Evolutionary conservation across 2,888 invertebrate genomes (phyloP).

Genomic region (Yponomeuta evonymella): DNA sequence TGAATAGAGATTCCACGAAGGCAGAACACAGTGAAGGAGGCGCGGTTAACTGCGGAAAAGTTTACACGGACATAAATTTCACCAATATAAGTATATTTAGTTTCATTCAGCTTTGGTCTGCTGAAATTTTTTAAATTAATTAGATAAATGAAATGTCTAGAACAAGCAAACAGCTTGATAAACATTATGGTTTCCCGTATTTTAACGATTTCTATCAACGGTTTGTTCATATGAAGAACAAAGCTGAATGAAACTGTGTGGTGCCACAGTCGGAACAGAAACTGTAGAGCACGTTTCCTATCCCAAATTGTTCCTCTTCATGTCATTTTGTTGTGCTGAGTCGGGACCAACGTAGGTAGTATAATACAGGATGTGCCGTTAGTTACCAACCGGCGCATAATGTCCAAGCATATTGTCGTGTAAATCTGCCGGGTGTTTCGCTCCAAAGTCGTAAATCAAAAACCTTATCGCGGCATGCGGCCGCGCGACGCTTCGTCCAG

Average conservation of each 20-base stretch:
- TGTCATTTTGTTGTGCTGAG: background rate
- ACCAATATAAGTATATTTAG: no score
- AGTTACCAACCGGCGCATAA: constrained; percentile 15
- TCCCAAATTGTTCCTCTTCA: background rate
- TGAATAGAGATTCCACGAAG: constrained; percentile 19
- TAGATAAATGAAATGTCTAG: no score
- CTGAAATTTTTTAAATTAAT: no score
- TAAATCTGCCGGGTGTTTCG: constrained; percentile 54
- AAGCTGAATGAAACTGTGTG: background rate
- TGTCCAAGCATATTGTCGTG: constrained; percentile 29
- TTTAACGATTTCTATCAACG: no score
- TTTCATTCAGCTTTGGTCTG: no score
- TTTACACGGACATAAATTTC: background rate
- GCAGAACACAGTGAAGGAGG: background rate
- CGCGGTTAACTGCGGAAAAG: background rate
- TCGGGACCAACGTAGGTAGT: constrained; percentile 20
- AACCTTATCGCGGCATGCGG: constrained; percentile 59
- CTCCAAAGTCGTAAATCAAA: constrained; percentile 67
- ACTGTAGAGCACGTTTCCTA: background rate
- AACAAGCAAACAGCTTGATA: no score
- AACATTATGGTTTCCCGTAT: no score
- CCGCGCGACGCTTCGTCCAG: constrained; percentile 39
- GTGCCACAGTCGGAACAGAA: background rate
- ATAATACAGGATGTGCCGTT: constrained; percentile 20
- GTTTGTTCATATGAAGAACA: background rate